Conservation (phyloP, 2,797 vertebrate genomes). For the Heteromormyrus szaboi region DNA sequence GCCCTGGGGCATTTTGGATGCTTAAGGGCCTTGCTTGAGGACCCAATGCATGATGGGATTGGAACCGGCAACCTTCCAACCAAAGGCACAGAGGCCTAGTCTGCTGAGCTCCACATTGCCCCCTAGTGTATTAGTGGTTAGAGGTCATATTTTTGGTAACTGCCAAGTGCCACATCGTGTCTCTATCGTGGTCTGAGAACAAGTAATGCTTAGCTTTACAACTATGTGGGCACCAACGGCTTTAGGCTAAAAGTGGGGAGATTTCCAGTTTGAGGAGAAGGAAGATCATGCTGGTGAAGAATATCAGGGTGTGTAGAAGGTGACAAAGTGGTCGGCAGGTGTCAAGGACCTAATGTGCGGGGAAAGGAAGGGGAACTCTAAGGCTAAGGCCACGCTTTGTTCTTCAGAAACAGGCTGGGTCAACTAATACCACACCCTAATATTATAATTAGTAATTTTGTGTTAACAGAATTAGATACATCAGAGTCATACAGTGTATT, state of each 20-base stretch:
- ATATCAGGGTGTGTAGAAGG: not conserved
- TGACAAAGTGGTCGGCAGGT: not conserved
- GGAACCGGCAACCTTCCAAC: not conserved
- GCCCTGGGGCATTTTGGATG: not conserved
- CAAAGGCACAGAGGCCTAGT: not conserved
- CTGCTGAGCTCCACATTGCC: not conserved
- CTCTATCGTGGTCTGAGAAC: not conserved
- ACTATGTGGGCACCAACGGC: not conserved
- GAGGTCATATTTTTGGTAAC: not conserved
- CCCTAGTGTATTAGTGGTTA: not conserved
- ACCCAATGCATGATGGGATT: not conserved
- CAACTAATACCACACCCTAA: slow-evolving; percentile 45
- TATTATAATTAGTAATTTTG: slow-evolving; percentile 43
- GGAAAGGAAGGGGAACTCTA: slow-evolving; percentile 32
- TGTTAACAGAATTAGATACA: slow-evolving; percentile 41
- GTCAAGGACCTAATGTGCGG: not conserved
- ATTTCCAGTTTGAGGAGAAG: not conserved
- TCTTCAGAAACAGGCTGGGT: not conserved
- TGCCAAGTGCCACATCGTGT: not conserved
- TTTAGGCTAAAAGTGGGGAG: not conserved
- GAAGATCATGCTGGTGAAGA: not conserved
- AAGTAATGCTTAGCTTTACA: not conserved
- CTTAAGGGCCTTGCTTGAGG: not conserved
- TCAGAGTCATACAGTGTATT: slow-evolving; percentile 30
- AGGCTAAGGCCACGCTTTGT: slow-evolving; percentile 24